These are phyloP conservation scores for Melanotaenia maccullochi DNA, from an alignment of 2,797 vertebrate genomes.

Conservation along the genomic window DNA sequence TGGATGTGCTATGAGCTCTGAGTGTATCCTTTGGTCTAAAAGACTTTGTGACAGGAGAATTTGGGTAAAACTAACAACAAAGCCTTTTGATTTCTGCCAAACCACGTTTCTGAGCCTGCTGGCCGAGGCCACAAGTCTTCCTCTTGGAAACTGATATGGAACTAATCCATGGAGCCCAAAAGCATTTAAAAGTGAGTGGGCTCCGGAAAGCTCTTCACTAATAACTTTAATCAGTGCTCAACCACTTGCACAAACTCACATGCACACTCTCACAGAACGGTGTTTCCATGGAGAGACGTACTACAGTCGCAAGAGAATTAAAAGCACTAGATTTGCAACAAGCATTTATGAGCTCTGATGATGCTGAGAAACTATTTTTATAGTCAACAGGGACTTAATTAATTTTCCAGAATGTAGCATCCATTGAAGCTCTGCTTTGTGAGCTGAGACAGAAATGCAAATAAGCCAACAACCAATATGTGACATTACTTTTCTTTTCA, in stretches of 20 bases:
- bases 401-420: slow-evolving; percentile 49
- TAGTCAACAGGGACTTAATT: slow-evolving; percentile 57
- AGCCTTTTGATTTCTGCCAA: slow-evolving; percentile 60
- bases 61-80: slow-evolving; percentile 54
- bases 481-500: slow-evolving; percentile 50
- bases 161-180: slow-evolving; percentile 47
- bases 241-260: slow-evolving; percentile 20
- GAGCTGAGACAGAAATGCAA: slow-evolving; percentile 53
- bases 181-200: slow-evolving; percentile 45
- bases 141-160: slow-evolving; percentile 57
- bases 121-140: slow-evolving; percentile 9
- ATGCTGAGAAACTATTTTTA: slow-evolving; percentile 37
- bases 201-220: slow-evolving; percentile 47
- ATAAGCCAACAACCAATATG: slow-evolving; percentile 50
- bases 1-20: slow-evolving; percentile 47
- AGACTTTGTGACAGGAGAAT: slow-evolving; percentile 35
- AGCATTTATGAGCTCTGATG: slow-evolving; percentile 50
- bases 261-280: slow-evolving; percentile 18
- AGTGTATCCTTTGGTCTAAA: slow-evolving; percentile 53
- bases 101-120: slow-evolving; percentile 50
- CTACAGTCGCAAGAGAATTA: slow-evolving; percentile 38
- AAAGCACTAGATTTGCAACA: slow-evolving; percentile 37
- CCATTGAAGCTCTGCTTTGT: slow-evolving; percentile 47
- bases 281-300: slow-evolving; percentile 44
- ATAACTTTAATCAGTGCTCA: slow-evolving; percentile 30